Conservation (phyloP, 2,888 invertebrate genomes). For the Cheilosia vulpina region DNA sequence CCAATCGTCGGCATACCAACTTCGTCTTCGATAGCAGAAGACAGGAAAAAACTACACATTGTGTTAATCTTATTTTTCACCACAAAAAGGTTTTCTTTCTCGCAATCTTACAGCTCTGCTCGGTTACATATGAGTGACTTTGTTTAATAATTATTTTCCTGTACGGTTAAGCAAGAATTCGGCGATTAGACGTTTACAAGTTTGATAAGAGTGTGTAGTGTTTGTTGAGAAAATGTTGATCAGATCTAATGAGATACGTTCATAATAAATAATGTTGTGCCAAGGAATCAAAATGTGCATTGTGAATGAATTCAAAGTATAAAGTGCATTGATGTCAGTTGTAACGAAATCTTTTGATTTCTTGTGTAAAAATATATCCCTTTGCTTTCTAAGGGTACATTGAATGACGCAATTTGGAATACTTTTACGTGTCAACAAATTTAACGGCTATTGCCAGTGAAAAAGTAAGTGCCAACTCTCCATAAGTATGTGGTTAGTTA, state of each 20-base stretch:
- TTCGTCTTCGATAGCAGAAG: constrained; percentile 16
- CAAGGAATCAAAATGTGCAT: not conserved
- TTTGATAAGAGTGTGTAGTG: not conserved
- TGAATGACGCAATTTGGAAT: too few species aligned
- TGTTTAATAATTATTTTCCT: constrained; percentile 18
- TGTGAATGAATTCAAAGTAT: too few species aligned
- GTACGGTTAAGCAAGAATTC: constrained; percentile 11
- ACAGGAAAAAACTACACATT: not conserved
- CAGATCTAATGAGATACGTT: not conserved
- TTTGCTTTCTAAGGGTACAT: too few species aligned
- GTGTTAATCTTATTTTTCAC: constrained; percentile 1
- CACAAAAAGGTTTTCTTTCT: not conserved
- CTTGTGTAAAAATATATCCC: too few species aligned
- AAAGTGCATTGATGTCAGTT: too few species aligned
- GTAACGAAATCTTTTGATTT: too few species aligned
- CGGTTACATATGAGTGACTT: constrained; percentile 49
- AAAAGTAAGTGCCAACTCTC: too few species aligned
- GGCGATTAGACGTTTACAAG: not conserved
- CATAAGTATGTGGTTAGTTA: too few species aligned
- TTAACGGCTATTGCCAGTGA: too few species aligned
- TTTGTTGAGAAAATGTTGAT: constrained; percentile 5
- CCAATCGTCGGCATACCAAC: constrained; percentile 32
- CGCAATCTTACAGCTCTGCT: constrained; percentile 4
- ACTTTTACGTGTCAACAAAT: too few species aligned
- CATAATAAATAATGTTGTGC: not conserved